Conservation (phyloP, 2,797 vertebrate genomes). For the Helicolenus hilgendorfi region DNA sequence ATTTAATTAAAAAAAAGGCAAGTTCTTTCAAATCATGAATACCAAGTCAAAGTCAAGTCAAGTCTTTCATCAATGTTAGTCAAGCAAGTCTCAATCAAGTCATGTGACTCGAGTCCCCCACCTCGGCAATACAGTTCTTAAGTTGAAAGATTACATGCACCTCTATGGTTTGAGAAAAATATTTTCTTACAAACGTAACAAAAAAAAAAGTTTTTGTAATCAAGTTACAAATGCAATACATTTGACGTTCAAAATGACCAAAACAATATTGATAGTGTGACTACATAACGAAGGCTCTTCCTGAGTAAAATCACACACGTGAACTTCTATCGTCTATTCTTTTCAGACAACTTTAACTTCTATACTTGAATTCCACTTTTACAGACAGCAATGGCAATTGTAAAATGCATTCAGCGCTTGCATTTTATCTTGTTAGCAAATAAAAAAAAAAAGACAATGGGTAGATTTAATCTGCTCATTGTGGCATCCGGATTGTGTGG, state of each 20-base stretch:
- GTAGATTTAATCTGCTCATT: neutral
- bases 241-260: neutral
- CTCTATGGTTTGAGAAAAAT: neutral
- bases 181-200: neutral
- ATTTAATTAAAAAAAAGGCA: no score
- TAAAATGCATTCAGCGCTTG: neutral
- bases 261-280: neutral
- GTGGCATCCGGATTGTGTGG: neutral
- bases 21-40: no score
- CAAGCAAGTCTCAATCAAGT: no score
- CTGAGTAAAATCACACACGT: neutral
- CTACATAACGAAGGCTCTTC: neutral
- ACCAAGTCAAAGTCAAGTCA: no score
- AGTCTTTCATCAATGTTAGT: no score
- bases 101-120: no score
- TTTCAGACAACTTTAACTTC: neutral
- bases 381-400: neutral
- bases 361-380: neutral
- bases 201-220: neutral
- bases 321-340: neutral
- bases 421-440: neutral
- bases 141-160: neutral
- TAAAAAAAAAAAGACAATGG: rapidly evolving
- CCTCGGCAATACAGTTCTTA: no score
- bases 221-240: neutral